Evolutionary conservation across 1,140 invertebrate genomes (phyloP).

Genomic region (Acromyrmex charruanus): DNA sequence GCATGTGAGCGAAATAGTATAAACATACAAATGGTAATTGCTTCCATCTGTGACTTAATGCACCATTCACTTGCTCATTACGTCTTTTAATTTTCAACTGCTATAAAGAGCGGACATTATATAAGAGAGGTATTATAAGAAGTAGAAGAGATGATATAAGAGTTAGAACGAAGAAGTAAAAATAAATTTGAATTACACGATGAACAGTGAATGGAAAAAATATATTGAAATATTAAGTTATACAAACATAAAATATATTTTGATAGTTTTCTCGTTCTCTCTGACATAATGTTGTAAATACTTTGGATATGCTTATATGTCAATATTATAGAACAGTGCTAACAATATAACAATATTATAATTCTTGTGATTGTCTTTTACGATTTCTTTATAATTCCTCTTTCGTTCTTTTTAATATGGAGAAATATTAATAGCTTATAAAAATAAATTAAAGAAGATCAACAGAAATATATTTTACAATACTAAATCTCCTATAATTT

Average conservation of each 20-base stretch:
- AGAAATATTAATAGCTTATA: background rate
- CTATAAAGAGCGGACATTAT: background rate
- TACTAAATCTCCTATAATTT: background rate
- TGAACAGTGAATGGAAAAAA: background rate
- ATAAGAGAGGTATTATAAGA: conserved; percentile 19
- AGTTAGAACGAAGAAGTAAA: background rate
- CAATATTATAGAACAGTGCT: background rate
- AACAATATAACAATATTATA: background rate
- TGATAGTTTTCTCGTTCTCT: background rate
- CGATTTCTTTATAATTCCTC: background rate
- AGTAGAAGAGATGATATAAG: background rate
- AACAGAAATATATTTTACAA: conserved; percentile 5
- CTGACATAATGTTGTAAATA: background rate
- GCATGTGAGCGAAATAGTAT: background rate
- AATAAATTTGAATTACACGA: background rate
- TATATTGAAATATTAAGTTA: background rate
- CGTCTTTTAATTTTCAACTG: conserved; percentile 15
- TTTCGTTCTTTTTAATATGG: background rate
- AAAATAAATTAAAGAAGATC: background rate
- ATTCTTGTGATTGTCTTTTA: background rate
- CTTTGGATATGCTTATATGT: background rate
- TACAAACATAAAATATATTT: background rate
- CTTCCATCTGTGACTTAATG: conserved; percentile 31
- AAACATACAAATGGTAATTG: conserved; percentile 55
- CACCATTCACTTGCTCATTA: background rate